phyloP scores from a whole-genome alignment of 30 jellyfish, hydroid and myxozoan species.

The Rhopilema esculentum region DNA sequence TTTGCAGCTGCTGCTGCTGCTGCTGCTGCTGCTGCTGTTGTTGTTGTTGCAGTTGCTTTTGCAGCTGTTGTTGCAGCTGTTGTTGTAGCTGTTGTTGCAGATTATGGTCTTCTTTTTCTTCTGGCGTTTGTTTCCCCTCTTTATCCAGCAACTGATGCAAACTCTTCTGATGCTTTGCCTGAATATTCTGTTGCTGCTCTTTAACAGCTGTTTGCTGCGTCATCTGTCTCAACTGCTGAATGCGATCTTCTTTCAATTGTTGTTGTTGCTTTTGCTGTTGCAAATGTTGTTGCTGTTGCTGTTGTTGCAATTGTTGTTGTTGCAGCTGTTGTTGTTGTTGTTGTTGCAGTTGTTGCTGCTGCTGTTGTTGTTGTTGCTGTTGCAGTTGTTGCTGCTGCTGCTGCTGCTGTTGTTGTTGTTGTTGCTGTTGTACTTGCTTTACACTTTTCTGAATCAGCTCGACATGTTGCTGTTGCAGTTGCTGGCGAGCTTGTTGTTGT shows the following conservation, averaged over 20 bases:
- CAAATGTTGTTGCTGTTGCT: constrained; percentile 15
- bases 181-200: constrained; percentile 9
- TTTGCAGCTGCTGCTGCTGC: constrained; percentile 5
- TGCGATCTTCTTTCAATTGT: too few relatives aligned
- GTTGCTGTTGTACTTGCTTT: constrained; percentile 10
- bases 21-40: constrained; percentile 22
- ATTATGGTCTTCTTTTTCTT: constrained; percentile 4
- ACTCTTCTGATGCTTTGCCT: neutral
- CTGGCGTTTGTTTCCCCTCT: neutral
- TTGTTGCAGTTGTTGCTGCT: constrained; percentile 6
- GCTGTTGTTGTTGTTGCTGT: constrained; percentile 21
- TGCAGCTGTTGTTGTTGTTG: constrained; percentile 5
- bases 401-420: constrained; percentile 25
- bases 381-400: constrained; percentile 14
- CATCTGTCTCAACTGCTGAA: neutral
- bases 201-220: neutral
- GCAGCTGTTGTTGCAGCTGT: constrained; percentile 14
- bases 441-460: neutral
- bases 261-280: constrained; percentile 2
- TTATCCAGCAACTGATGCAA: neutral
- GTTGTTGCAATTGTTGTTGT: constrained; percentile 12
- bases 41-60: constrained; percentile 50
- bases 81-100: constrained; percentile 43
- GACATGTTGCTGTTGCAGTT: constrained; percentile 4
- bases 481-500: constrained; percentile 27